Evolutionary conservation across 1,140 invertebrate genomes (phyloP).

Genomic region (Zaprionus vittiger): DNA sequence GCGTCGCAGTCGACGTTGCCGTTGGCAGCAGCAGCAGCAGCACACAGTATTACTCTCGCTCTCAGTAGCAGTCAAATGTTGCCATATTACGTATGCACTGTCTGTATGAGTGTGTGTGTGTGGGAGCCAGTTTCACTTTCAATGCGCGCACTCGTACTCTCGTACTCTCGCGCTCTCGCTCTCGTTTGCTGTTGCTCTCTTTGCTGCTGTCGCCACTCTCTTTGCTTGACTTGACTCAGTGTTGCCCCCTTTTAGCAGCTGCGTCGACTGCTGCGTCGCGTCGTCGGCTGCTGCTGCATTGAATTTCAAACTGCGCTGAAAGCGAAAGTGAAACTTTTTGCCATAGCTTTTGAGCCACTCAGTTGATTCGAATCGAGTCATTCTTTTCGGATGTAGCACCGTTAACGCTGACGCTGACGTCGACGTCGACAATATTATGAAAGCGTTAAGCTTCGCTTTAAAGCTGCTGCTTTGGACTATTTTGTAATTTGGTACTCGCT

Average conservation of each 20-base stretch:
- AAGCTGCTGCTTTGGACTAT: slow-evolving; percentile 42
- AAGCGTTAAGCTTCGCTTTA: slow-evolving; percentile 43
- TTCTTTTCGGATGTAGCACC: slow-evolving; percentile 42
- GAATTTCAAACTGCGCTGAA: slow-evolving; percentile 70
- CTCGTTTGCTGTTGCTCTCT: not conserved
- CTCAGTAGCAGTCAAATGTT: slow-evolving; percentile 49
- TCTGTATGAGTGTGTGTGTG: slow-evolving; percentile 19
- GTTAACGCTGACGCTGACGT: slow-evolving; percentile 14
- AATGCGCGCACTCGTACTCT: slow-evolving; percentile 46
- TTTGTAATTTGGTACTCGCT: slow-evolving; percentile 59
- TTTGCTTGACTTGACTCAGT: slow-evolving; percentile 69
- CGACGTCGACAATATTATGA: slow-evolving; percentile 40
- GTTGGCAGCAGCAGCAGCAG: slow-evolving; percentile 13
- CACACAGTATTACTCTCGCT: slow-evolving; percentile 65
- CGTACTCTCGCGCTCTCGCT: not conserved
- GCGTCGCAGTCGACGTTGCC: slow-evolving; percentile 15
- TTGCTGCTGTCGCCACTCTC: slow-evolving; percentile 13
- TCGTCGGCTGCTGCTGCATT: slow-evolving; percentile 38
- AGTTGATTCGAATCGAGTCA: slow-evolving; percentile 27
- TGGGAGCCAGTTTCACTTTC: slow-evolving; percentile 75
- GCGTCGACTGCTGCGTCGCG: slow-evolving; percentile 28
- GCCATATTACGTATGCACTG: slow-evolving; percentile 71
- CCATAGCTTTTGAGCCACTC: slow-evolving; percentile 69
- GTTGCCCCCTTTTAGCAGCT: slow-evolving; percentile 72
- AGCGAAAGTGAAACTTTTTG: slow-evolving; percentile 83